Percentiles rank a stretch among this genome's conserved stretches.
Conservation (phyloP, 2,888 invertebrate species). For the Ectemnius lituratus region DNA sequence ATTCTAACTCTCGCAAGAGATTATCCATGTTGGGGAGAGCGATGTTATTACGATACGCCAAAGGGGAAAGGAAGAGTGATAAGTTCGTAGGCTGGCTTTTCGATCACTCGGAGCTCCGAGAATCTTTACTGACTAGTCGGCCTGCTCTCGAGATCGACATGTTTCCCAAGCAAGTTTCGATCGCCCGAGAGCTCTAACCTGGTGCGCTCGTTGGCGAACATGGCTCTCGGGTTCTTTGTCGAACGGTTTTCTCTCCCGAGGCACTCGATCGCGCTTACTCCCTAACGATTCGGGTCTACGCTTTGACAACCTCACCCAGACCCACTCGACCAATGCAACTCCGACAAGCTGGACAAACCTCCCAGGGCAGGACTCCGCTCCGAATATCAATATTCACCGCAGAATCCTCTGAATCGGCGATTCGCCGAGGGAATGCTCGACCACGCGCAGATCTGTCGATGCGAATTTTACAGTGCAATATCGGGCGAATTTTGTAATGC, state of each 20-base stretch:
- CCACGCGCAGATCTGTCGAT: not conserved
- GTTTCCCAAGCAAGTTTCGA: not conserved
- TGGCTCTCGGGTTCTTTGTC: not conserved
- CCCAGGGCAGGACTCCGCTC: not conserved
- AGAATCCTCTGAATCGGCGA: not conserved
- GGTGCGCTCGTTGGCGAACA: not conserved
- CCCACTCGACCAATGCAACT: not conserved
- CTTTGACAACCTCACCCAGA: not conserved
- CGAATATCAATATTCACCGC: not conserved
- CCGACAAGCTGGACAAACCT: not conserved
- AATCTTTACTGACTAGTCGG: not conserved
- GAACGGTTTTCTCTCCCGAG: not conserved
- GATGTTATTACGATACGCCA: not conserved
- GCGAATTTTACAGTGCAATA: slow-evolving; percentile 40
- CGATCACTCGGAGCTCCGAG: not conserved
- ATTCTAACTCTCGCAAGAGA: slow-evolving; percentile 62
- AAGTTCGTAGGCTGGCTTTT: slow-evolving; percentile 19
- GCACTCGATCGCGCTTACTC: not conserved
- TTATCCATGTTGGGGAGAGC: slow-evolving; percentile 58
- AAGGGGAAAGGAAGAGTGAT: not conserved
- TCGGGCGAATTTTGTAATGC: slow-evolving; percentile 44
- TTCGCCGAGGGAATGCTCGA: not conserved
- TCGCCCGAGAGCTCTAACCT: not conserved
- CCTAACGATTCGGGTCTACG: not conserved
- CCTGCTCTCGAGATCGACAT: not conserved